Base-by-base conservation (phyloP, 1,140 invertebrate genomes). In the Ceratitis capitata region DNA sequence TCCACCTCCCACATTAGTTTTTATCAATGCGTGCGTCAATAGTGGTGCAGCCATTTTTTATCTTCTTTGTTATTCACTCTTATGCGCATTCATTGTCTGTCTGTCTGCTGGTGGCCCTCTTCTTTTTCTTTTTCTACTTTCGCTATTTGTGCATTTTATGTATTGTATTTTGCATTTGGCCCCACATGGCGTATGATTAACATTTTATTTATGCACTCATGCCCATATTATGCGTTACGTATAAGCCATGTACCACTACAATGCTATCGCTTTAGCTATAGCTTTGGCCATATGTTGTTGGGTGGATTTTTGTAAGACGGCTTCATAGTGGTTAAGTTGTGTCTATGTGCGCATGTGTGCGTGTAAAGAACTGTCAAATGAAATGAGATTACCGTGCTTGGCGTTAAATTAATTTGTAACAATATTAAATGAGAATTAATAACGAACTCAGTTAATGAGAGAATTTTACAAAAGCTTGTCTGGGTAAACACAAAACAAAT, bases 201-300 rank as follows among this genome's bases (percentile, higher is more conserved):
- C 69, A 78, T 78, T 78, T 78, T 78, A 78, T 78, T 78, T 78
- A 78, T 78, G 69, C 69, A 78, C 69, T 78, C 69, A 45, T 78
- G 39, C 39, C 69, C 12, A 78, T 45, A 39, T 47, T 7, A 78
- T 78, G n/a, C n/a, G 42, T 35, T 26, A 45, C 39, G 39, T 78
- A 78, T 78, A 78, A 35, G 69, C 35, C 69, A 78, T 78, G 69
- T n/a, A 32, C n/a, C 39, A n/a, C n/a, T n/a, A n/a, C 69, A 39
- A n/a, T n/a, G n/a, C n/a, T n/a, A n/a, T 10, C 45, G 69, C 19
- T 45, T 39, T n/a, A 39, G 45, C 19, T 78, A 39, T 2, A 42
- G 14, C 39, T 45, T 42, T 23, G 69, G 9, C 16, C 69, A 78
- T 78, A 78, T 78, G 69, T 78, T 78, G 69, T 78, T 45, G 7